Base-by-base conservation (phyloP, 2,113 vertebrate species). In the Callopanchax toddi region DNA sequence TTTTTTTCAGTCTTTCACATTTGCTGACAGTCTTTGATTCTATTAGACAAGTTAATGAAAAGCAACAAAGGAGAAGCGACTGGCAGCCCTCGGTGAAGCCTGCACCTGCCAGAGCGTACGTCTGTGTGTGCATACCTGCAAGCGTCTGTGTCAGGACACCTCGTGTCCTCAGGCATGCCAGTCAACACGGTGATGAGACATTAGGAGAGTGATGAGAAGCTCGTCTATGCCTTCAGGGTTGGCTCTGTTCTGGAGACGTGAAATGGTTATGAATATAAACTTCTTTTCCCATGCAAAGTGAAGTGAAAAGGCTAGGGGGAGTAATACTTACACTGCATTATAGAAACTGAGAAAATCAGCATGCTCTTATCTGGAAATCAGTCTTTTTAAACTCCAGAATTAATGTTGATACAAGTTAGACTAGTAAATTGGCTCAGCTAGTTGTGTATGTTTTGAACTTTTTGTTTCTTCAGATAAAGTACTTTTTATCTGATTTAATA, bases 11-110 rank as follows among this genome's bases (percentile, higher is more conserved):
- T 67, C 67, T 71, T 76, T 83, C 77, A 83, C 65, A 82, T 84
- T 51, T 61, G 60, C 73, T 89, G 84, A 87, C 84, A 86, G 71
- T 79, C 86, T 85, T 84, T 88, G 84, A 87, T 87, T 86, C 67
- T 50, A 78, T 74, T 56, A 80, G 89, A 90, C 89, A 87, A 82
- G 81, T 83, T 87, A 86, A 87, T 89, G 83, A 90, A 90, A 89
- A 85, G 85, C 83, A 84, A 75, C 78, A 83, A 60, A 53, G 71
- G 65, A 74, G 73, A 83, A 71, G 63, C 57, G 45, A 82, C 79
- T 79, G 66, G 37, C 69, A 65, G 79, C 58, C 21, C 60, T 60
- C 48, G 49, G 10, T 59, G 63, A 70, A 77, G 72, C 67, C 81
- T 67, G 64, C 88, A 87, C 85, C 85, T 87, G 88, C 78, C 70